A percentile compares a stretch with the other conserved stretches of the same genome.
phyloP scores from a whole-genome alignment of 2,113 vertebrate species.

The Epinephelus lanceolatus region DNA sequence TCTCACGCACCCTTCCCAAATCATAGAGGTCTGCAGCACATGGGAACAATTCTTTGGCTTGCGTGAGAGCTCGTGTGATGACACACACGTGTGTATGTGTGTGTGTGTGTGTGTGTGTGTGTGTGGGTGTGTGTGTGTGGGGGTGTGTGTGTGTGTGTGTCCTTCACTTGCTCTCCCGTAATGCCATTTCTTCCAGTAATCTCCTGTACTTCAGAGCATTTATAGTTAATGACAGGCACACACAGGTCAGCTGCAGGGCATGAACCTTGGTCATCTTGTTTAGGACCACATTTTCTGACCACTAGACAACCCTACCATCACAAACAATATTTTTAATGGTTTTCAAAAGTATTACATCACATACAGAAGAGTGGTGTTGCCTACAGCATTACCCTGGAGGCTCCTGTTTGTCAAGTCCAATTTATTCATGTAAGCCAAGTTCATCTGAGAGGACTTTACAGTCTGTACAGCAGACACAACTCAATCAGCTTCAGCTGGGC shows the following conservation, averaged over 20 bases:
- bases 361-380: background rate
- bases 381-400: background rate
- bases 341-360: slow-evolving; percentile 9
- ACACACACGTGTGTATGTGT: slow-evolving; percentile 11
- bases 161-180: slow-evolving; percentile 27
- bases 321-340: background rate
- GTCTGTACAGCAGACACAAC: background rate
- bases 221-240: slow-evolving; percentile 36
- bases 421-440: background rate
- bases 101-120: background rate
- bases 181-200: slow-evolving; percentile 54
- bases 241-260: background rate
- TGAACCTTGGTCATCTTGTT: background rate
- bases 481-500: background rate
- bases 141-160: slow-evolving; percentile 27
- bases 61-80: slow-evolving; percentile 47
- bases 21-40: slow-evolving; percentile 58
- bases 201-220: slow-evolving; percentile 39
- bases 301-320: background rate
- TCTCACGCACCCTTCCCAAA: slow-evolving; percentile 62
- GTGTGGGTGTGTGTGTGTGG: background rate
- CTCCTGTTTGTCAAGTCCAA: background rate
- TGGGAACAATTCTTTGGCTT: slow-evolving; percentile 58
- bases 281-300: background rate
- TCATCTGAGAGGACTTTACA: background rate